phyloP scores from a whole-genome alignment of 2,888 invertebrate genomes.

The Chrysolina haemoptera region DNA sequence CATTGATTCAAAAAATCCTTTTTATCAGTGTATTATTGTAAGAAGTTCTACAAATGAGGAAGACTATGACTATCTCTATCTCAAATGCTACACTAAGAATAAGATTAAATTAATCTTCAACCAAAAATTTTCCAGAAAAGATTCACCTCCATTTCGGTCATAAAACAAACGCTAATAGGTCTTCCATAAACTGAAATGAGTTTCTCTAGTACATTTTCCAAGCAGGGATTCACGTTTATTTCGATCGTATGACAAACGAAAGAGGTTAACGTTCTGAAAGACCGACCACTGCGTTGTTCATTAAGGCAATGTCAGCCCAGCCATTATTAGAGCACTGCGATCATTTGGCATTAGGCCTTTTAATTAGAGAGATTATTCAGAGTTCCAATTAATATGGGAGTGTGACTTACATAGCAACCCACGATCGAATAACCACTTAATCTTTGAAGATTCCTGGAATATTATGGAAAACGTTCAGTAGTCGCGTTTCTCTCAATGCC shows the following conservation, averaged over 20 bases:
- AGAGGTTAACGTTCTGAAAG: conserved; percentile 16
- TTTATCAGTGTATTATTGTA: too few species aligned
- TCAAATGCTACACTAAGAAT: background rate
- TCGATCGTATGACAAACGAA: conserved; percentile 14
- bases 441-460: conserved; percentile 4
- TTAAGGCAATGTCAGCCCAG: conserved; percentile 3
- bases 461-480: conserved; percentile 4
- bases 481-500: background rate
- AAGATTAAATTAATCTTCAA: background rate
- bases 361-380: conserved; percentile 26
- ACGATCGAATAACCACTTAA: conserved; percentile 23
- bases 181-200: background rate
- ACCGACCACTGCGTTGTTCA: conserved; percentile 13
- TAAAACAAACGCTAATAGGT: background rate
- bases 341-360: conserved; percentile 26
- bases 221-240: conserved; percentile 20
- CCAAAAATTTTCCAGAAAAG: background rate
- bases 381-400: conserved; percentile 23
- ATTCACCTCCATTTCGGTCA: background rate
- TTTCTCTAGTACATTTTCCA: background rate
- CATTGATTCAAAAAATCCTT: too few species aligned
- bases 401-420: conserved; percentile 16
- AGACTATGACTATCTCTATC: too few species aligned
- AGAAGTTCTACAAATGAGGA: too few species aligned
- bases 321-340: conserved; percentile 21